phyloP scores from a whole-genome alignment of 2,888 invertebrate genomes.

The Watsonalla binaria region DNA sequence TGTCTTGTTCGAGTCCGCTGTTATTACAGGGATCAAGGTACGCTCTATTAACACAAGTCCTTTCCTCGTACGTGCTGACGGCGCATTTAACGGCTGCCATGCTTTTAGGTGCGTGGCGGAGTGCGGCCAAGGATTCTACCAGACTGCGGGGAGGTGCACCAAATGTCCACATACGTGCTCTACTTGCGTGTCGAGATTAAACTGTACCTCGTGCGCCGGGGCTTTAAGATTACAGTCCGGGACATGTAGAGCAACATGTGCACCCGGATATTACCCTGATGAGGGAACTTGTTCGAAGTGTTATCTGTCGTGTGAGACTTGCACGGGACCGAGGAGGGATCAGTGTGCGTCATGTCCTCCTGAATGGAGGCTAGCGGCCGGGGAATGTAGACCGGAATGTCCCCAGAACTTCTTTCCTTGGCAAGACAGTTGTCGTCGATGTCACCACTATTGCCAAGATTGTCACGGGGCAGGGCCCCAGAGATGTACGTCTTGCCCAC shows the following conservation, averaged over 20 bases:
- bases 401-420: constrained; percentile 91
- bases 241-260: constrained; percentile 88
- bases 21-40: constrained; percentile 83
- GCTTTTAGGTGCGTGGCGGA: constrained; percentile 83
- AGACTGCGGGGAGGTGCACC: constrained; percentile 85
- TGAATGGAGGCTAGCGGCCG: constrained; percentile 89
- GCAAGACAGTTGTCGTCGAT: constrained; percentile 90
- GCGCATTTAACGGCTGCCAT: constrained; percentile 1
- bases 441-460: constrained; percentile 92
- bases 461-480: constrained; percentile 90
- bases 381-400: constrained; percentile 91
- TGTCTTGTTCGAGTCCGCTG: constrained; percentile 86
- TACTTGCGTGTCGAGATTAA: constrained; percentile 86
- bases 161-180: constrained; percentile 89
- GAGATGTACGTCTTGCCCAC: constrained; percentile 85
- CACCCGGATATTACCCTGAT: constrained; percentile 90
- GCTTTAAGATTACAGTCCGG: constrained; percentile 90
- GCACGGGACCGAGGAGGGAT: constrained; percentile 88
- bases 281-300: constrained; percentile 90
- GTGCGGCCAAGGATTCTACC: constrained; percentile 88
- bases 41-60: constrained; percentile 37
- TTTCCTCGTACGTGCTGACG: constrained; percentile 17
- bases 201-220: constrained; percentile 88
- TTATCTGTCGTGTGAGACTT: constrained; percentile 90
- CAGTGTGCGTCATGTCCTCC: constrained; percentile 91